Evolutionary conservation across 2,888 invertebrate genomes (phyloP), one percentile per base, ranked within the genome.

Genomic region (Dynastes hyllus): DNA sequence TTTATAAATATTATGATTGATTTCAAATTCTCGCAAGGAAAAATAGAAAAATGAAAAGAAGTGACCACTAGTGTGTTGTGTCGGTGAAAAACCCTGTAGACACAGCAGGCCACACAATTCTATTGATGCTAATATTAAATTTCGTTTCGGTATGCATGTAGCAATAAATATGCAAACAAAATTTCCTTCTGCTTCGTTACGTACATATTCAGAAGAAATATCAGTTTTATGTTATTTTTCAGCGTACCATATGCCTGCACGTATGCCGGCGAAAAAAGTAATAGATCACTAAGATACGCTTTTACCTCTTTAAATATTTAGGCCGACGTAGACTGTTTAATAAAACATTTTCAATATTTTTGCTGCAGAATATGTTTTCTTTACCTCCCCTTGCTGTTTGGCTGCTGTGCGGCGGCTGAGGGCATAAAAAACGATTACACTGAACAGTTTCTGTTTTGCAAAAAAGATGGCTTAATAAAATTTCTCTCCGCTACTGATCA

Each of bases 331-430:
- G 37, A 6, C n/a, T 65, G 65, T 65, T 65, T 65, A 37, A 65
- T 65, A 37, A 65, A 65, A 65, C 65, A 65, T 65, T 65, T 65
- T 65, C 65, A 65, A 65, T 65, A 65, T 65, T 65, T 65, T 65
- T 65, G 32, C 37, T 16, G n/a, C 3, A 37, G 65, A 65, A 40
- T 65, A 40, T 16, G 37, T 58, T 58, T 58, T 58, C 22, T 9
- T 58, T 58, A 22, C 55, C 22, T 58, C 22, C n/a, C 55, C 22
- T 16, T 8, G 45, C 55, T 22, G 55, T 58, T 58, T 8, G 16
- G 55, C 8, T 58, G 55, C 55, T 58, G 22, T 22, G 27, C 27
- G 55, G 55, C 55, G 55, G 55, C 22, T 27, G 55, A 58, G 27
- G 22, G 27, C 55, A 58, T 58, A 58, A 58, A 58, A 58, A 58